Conservation (phyloP, 2,888 invertebrate genomes). For the Agonopterix alstromeriana region DNA sequence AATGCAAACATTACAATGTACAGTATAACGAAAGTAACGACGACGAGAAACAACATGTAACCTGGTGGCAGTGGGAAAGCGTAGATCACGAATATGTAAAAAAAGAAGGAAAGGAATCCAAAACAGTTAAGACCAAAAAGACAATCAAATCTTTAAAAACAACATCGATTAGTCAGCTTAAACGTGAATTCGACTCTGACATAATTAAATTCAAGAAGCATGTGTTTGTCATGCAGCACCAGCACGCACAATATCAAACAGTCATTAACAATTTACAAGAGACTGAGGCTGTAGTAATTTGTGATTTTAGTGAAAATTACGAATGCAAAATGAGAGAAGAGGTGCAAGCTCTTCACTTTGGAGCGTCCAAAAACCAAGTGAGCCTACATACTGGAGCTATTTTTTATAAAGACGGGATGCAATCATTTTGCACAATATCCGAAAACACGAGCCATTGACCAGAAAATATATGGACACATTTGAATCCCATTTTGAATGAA, state of each 20-base stretch:
- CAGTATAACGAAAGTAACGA: no score
- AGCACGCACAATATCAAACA: not conserved
- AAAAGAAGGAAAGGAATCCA: constrained; percentile 3
- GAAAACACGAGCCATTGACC: not conserved
- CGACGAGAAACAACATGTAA: not conserved
- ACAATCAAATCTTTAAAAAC: constrained; percentile 8
- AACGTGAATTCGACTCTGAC: constrained; percentile 7
- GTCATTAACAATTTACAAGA: not conserved
- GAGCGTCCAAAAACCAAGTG: not conserved
- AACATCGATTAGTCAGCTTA: constrained; percentile 3
- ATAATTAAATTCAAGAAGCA: not conserved
- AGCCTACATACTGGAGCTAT: not conserved
- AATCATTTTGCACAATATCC: constrained; percentile 5
- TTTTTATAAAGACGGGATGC: constrained; percentile 8
- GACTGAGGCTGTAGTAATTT: constrained; percentile 4
- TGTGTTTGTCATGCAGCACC: not conserved
- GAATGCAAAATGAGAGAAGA: not conserved
- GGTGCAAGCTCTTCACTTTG: not conserved
- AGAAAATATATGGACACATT: constrained; percentile 12
- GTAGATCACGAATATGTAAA: constrained; percentile 4
- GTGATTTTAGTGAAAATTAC: constrained; percentile 1
- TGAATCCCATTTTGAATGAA: constrained; percentile 14
- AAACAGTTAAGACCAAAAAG: constrained; percentile 7
- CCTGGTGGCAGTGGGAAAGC: constrained; percentile 11
- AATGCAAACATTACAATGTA: no score